Evolutionary conservation across 2,888 invertebrate genomes (phyloP), one percentile per base, ranked within the genome.

Genomic region (Monochamus alternatus): DNA sequence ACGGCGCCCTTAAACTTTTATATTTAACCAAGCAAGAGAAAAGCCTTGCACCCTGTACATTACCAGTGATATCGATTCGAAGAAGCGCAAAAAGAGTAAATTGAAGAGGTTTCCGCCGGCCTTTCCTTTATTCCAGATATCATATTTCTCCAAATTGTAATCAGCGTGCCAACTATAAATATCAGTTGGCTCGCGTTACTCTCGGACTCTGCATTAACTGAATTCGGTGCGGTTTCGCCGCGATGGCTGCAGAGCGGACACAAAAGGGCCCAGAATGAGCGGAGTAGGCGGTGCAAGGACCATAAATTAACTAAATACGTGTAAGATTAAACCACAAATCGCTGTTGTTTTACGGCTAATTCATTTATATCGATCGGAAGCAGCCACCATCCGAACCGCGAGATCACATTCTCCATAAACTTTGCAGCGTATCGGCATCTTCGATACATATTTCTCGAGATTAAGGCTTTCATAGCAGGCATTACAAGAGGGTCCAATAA

Each of bases 291-390:
- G 85, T 82, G 80, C 85, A 78, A 73, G 79, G 81, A 77, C 86
- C 85, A 87, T 89, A 88, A 89, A 89, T 88, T 87, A 84, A 81
- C 86, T 85, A 87, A 88, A 88, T 88, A 88, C 88, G 88, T 87
- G 87, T 87, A 87, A 89, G 88, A 89, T 89, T 89, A 88, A 88
- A 89, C 89, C 89, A 87, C 89, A 88, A 88, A 88, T 88, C 88
- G 88, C 87, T 88, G 87, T 88, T 88, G 87, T 88, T 88, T 88
- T 88, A 87, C 86, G 87, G 88, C 87, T 88, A 88, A 88, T 89
- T 89, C 88, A 88, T 89, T 88, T 88, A 88, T 88, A 88, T 88
- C 87, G 88, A 88, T 87, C 87, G 82, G 73, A 79, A 76, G 69
- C 81, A 78, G 81, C 81, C 80, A 79, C 80, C 79, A 78, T 78